Conservation (phyloP, 2,113 vertebrate species). For the Abramis brama region DNA sequence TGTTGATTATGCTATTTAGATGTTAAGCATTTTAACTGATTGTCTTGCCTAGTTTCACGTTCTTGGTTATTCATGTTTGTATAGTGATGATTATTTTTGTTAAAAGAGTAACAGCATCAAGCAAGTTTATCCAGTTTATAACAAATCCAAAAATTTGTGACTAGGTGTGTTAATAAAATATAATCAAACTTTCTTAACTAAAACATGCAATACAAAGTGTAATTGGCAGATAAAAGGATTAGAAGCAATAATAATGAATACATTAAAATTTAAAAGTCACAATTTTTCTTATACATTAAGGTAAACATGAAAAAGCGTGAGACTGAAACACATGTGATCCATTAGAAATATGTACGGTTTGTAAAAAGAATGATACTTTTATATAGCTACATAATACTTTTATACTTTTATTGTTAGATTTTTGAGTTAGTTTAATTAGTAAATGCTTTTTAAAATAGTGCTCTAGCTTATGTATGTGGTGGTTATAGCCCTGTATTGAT, state of each 20-base stretch:
- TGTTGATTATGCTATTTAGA: not conserved
- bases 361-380: not conserved
- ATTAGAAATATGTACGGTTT: not conserved
- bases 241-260: not conserved
- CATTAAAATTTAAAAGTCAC: not conserved
- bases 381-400: not conserved
- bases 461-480: not conserved
- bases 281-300: not conserved
- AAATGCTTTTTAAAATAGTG: not conserved
- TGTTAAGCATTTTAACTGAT: not conserved
- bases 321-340: not conserved
- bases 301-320: not conserved
- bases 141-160: not conserved
- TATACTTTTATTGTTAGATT: not conserved
- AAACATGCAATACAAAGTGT: not conserved
- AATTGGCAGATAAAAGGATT: not conserved
- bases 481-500: not conserved
- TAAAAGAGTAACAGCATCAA: not conserved
- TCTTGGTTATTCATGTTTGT: not conserved
- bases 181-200: not conserved
- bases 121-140: slow-evolving; percentile 1
- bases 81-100: not conserved
- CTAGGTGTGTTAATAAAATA: not conserved
- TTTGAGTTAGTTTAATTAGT: not conserved
- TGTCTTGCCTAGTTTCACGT: no score